Evolutionary conservation across 1,140 invertebrate species (phyloP), one percentile per base, ranked within the genome.

Genomic region (Probaryconus sp.): DNA sequence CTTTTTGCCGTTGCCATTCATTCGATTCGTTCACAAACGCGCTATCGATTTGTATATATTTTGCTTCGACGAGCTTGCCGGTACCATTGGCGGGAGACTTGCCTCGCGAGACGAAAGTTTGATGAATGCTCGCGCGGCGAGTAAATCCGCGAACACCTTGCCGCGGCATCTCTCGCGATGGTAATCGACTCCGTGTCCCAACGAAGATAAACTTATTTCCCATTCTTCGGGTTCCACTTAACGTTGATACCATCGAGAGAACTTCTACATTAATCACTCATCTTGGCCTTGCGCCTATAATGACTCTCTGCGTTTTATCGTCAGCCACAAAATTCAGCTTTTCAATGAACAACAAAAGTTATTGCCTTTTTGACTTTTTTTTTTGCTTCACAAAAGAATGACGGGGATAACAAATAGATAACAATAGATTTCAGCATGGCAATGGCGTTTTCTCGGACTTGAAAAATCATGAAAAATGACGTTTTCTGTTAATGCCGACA

Each of bases 201-300:
- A 38, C 42, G 40, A 60, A 73, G 48, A 76, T 72, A 76, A 76
- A 72, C 63, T 50, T 45, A 61, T 71, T 76, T 71, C 42, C 67
- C 50, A 16, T 67, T 61, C 42, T 61, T 31, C 26, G 35, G 61
- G 30, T 63, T 64, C 50, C 17, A 13, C 21, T n/a, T n/a, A n/a
- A 26, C 5, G 35, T 21, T 17, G 45, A 74, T 64, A 77, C 65
- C 69, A 65, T 69, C 53, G 70, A 47, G 47, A 24, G 68, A 45
- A n/a, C n/a, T n/a, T n/a, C 51, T 55, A 74, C 69, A 77, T 77
- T 73, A 74, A 77, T 77, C 75, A 77, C 63, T 73, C 63, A 73
- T 53, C 60, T 73, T 73, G 53, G 69, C 37, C 60, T 42, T 40
- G 35, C 26, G 42, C 38, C 48, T 45, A 55, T 35, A 70, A 70